Base-by-base conservation (phyloP, 92 coral and sea anemone species). In the Porites lobata region DNA sequence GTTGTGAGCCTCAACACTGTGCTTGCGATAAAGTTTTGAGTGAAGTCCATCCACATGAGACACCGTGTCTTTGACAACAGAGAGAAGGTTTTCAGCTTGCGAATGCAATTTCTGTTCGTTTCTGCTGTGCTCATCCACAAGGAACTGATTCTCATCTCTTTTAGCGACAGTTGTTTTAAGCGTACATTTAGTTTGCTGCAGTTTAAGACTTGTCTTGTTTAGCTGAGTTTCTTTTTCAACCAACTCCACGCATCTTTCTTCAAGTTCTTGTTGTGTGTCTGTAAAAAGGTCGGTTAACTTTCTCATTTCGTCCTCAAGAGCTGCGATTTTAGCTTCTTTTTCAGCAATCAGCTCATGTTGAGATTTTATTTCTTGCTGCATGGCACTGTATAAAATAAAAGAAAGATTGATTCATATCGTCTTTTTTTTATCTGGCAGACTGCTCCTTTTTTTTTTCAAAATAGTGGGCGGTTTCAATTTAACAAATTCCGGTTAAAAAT, bases 281-380 rank as follows among this genome's bases (percentile, higher is more conserved):
- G 93, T 76, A 61, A 97, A 97, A 50, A 97, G 92, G 1, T 92
- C 98, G 68, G 51, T 73, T 18, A 91, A 51, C 62, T 92, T 97
- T 75, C 85, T 79, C 76, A 97, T 72, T 61, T 97, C 98, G 53
- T 89, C 87, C 52, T 95, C 95, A 63, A 95, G 87, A 15, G 89
- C 94, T 11, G 87, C 65, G 52, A 97, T 86, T 80, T 92, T 97
- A 3, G 90, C 93, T 47, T 85, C 93, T 12, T 58, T 80, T 29
- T 92, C 93, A 29, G 84, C 81, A 19, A 73, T 89, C 68, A 89
- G 51, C 38, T 88, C 96, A 26, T 91, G 94, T 76, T 92, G 96
- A 4, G 96, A 79, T 70, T 92, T 95, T 19, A 97, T 91, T 72
- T 92, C 92, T 71, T 84, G 89, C 53, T 95, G 99, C 91, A 97